Evolutionary conservation across 2,113 vertebrate genomes (phyloP).

Genomic region (Dicerorhinus sumatrensis): DNA sequence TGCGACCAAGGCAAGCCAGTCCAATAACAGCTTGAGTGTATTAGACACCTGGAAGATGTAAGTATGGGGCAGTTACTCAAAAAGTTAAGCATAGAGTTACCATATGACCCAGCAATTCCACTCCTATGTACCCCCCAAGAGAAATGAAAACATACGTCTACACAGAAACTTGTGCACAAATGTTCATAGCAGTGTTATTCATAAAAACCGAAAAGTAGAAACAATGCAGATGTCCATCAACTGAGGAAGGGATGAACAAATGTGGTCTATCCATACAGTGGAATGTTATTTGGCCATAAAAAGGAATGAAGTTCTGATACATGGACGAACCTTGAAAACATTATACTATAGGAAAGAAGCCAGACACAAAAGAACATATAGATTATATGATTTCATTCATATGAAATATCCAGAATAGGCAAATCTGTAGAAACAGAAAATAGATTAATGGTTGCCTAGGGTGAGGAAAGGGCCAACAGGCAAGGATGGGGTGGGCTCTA

Average conservation of each 20-base stretch:
- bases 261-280: not conserved
- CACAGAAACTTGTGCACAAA: not conserved
- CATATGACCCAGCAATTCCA: not conserved
- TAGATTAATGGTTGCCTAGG: not conserved
- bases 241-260: not conserved
- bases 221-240: not conserved
- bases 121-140: not conserved
- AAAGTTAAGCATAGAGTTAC: not conserved
- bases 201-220: not conserved
- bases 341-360: not conserved
- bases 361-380: not conserved
- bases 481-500: not conserved
- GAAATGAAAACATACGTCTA: not conserved
- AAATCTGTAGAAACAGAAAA: not conserved
- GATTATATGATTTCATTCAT: not conserved
- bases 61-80: not conserved
- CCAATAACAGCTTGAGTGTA: not conserved
- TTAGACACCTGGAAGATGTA: not conserved
- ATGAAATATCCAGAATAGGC: not conserved
- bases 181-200: not conserved
- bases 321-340: not conserved
- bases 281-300: not conserved
- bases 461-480: not conserved
- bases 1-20: not conserved
- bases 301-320: not conserved